Conservation (phyloP, 2,888 invertebrate species). For the Drosophila limbata region DNA sequence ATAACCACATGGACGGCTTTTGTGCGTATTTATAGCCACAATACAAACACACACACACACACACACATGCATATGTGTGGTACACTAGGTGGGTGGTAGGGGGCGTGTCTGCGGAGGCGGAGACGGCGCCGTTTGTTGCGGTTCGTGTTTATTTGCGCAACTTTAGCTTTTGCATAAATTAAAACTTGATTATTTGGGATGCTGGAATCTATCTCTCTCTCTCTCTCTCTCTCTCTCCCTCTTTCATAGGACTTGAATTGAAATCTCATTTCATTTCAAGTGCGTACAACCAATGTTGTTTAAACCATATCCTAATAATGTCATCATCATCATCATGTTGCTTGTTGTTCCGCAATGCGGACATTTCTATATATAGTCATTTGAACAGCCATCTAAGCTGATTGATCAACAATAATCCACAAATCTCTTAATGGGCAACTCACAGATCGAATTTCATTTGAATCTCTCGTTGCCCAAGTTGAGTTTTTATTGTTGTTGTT, state of each 20-base stretch:
- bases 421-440: slow-evolving; percentile 50
- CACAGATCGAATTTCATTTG: slow-evolving; percentile 53
- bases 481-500: slow-evolving; percentile 5
- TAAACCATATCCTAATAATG: slow-evolving; percentile 10
- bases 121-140: slow-evolving; percentile 19
- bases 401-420: slow-evolving; percentile 45
- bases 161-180: slow-evolving; percentile 56
- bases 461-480: slow-evolving; percentile 23
- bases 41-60: slow-evolving; percentile 9
- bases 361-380: slow-evolving; percentile 38
- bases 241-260: neutral
- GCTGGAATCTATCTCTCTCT: slow-evolving; percentile 2
- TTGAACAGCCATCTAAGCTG: slow-evolving; percentile 45
- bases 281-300: neutral
- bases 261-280: neutral
- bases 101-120: slow-evolving; percentile 21
- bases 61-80: neutral
- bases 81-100: slow-evolving; percentile 40
- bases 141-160: slow-evolving; percentile 33
- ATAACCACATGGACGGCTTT: slow-evolving; percentile 61
- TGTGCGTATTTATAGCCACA: slow-evolving; percentile 43
- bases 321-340: slow-evolving; percentile 2
- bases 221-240: neutral
- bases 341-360: slow-evolving; percentile 17
- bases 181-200: slow-evolving; percentile 36